Percentiles rank a stretch among this genome's conserved stretches.
Conservation (phyloP, 2,888 invertebrate species). For the Drosophila picticornis region DNA sequence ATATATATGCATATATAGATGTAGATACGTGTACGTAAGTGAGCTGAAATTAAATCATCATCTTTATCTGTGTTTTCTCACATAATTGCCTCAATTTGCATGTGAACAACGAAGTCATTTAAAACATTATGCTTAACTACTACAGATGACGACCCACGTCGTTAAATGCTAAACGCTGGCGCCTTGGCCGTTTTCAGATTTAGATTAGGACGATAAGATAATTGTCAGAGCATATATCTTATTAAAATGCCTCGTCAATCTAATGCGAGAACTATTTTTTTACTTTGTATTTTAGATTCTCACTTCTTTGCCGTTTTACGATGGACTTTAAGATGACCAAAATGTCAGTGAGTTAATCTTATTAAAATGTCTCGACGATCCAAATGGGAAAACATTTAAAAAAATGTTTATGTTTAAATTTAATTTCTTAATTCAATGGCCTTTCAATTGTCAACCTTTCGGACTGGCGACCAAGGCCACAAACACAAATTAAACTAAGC, state of each 20-base stretch:
- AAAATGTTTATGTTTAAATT: not conserved
- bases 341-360: constrained; percentile 32
- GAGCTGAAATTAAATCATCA: constrained; percentile 73
- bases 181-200: constrained; percentile 52
- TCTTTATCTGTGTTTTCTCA: constrained; percentile 62
- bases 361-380: constrained; percentile 19
- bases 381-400: not conserved
- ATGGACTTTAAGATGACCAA: constrained; percentile 11
- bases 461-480: constrained; percentile 25
- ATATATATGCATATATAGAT: constrained; percentile 14
- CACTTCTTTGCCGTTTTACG: constrained; percentile 41
- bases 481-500: constrained; percentile 10
- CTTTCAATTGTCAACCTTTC: constrained; percentile 1
- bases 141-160: constrained; percentile 15
- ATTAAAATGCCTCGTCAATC: constrained; percentile 32
- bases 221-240: constrained; percentile 32
- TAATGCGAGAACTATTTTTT: not conserved
- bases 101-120: constrained; percentile 58
- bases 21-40: not conserved
- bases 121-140: constrained; percentile 35
- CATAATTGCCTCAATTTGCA: constrained; percentile 78
- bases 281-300: not conserved
- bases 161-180: constrained; percentile 50
- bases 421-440: not conserved
- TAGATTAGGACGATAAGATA: constrained; percentile 26